phyloP scores from a whole-genome alignment of 2,113 vertebrate genomes.

The Orthonyx spaldingii region DNA sequence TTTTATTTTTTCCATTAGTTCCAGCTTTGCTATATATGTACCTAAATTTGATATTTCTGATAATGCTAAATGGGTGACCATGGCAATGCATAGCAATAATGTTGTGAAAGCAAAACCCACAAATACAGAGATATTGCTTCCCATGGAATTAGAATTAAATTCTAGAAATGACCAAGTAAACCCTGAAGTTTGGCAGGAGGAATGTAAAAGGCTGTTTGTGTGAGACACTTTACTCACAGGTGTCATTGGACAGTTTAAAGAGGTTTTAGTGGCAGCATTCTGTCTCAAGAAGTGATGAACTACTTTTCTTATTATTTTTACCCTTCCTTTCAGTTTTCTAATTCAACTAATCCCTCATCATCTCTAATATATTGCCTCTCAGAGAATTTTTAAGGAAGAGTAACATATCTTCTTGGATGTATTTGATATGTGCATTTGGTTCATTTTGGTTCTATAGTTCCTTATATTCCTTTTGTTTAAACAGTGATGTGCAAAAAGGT shows the following conservation, averaged over 20 bases:
- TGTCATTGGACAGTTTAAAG: neutral
- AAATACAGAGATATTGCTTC: neutral
- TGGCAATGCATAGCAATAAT: neutral
- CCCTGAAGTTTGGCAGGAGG: neutral
- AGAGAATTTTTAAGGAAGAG: neutral
- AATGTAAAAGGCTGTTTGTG: neutral
- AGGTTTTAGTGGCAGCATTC: neutral
- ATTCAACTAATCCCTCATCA: neutral
- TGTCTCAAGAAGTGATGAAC: neutral
- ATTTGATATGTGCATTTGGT: neutral
- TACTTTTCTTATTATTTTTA: neutral
- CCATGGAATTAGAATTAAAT: neutral
- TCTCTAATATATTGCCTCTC: neutral
- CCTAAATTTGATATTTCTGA: neutral
- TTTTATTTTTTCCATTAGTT: neutral
- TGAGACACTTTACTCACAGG: neutral
- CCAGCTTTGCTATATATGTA: fast-evolving
- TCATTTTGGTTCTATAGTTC: neutral
- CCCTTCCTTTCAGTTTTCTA: neutral
- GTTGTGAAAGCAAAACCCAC: neutral
- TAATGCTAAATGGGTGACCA: neutral
- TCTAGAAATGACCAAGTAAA: neutral
- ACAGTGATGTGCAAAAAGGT: neutral
- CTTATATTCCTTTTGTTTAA: neutral
- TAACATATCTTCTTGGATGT: neutral